phyloP scores from a whole-genome alignment of 2,113 vertebrate species.

The Sebastes schlegelii region DNA sequence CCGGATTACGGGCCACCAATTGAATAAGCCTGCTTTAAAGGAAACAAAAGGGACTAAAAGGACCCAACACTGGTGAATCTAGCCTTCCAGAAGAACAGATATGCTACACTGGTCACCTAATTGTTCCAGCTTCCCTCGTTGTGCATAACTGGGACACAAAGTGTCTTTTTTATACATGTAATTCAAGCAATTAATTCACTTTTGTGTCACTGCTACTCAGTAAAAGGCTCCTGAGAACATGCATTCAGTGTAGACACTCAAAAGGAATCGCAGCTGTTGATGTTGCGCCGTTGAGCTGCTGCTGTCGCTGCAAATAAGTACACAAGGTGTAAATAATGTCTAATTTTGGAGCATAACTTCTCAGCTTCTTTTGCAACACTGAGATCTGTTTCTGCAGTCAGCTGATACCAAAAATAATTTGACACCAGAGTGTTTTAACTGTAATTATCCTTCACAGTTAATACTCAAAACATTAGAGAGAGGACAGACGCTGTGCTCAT shows the following conservation, averaged over 20 bases:
- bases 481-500: not conserved
- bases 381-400: not conserved
- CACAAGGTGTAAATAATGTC: conserved; percentile 26
- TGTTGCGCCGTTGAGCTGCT: not conserved
- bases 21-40: not conserved
- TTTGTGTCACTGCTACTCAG: not conserved
- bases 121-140: not conserved
- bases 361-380: not conserved
- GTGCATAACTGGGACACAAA: not conserved
- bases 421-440: not conserved
- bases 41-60: not conserved
- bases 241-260: not conserved
- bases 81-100: not conserved
- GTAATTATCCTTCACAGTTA: not conserved
- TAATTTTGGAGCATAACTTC: not conserved
- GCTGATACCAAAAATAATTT: not conserved
- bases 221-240: not conserved
- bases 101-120: not conserved
- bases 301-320: conserved; percentile 4
- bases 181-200: conserved; percentile 7
- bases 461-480: not conserved
- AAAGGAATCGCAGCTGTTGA: not conserved
- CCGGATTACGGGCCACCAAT: no score
- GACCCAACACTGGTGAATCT: not conserved
- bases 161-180: not conserved